Conservation (phyloP, 2,888 invertebrate species). For the Sminthurides aquaticus region DNA sequence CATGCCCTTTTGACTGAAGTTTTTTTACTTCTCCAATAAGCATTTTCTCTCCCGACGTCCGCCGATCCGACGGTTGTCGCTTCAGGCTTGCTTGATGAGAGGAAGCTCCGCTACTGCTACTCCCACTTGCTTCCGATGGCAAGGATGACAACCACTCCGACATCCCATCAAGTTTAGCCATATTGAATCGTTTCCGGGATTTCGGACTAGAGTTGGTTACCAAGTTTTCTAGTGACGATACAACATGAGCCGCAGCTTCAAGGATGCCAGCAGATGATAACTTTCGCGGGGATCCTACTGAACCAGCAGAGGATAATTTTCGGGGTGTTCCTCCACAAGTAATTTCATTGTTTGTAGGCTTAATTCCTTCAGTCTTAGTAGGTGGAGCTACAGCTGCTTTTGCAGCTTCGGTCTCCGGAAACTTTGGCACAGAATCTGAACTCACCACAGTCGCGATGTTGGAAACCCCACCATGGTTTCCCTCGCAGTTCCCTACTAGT, state of each 20-base stretch:
- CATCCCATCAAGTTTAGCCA: constrained; percentile 43
- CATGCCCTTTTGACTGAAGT: constrained; percentile 28
- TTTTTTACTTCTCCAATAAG: constrained; percentile 35
- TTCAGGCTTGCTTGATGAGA: constrained; percentile 6
- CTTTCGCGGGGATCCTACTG: constrained; percentile 1
- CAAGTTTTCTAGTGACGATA: constrained; percentile 59
- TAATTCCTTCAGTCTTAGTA: too few species aligned
- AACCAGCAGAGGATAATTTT: not conserved
- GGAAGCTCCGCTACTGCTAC: not conserved
- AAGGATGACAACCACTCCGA: constrained; percentile 47
- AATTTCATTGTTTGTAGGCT: not conserved
- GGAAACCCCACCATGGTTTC: not conserved
- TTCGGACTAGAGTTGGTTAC: constrained; percentile 59
- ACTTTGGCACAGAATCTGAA: not conserved
- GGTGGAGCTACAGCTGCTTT: not conserved
- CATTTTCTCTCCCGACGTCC: constrained; percentile 31
- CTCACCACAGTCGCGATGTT: not conserved
- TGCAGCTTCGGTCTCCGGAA: not conserved
- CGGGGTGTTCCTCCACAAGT: not conserved
- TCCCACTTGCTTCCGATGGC: constrained; percentile 47
- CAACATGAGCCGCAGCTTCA: constrained; percentile 60
- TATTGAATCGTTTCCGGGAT: constrained; percentile 50
- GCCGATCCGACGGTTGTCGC: constrained; percentile 13
- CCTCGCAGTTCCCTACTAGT: not conserved
- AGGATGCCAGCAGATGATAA: constrained; percentile 47